phyloP scores from a whole-genome alignment of 2,888 invertebrate species.

The Epirrhoe alternata region DNA sequence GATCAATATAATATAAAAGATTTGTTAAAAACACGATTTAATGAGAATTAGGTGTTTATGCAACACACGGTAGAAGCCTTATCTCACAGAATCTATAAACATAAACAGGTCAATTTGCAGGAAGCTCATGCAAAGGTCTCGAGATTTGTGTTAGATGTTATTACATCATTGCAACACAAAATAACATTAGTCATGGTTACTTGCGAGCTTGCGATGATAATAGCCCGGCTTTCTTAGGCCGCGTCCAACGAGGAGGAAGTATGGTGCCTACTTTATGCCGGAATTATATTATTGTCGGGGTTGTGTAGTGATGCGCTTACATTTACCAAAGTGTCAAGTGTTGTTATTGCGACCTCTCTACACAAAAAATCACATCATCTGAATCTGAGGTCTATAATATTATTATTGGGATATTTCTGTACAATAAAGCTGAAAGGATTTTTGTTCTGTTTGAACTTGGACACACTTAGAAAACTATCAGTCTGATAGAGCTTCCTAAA shows the following conservation, averaged over 20 bases:
- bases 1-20: no score
- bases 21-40: neutral
- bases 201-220: constrained; percentile 43
- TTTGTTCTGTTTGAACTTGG: no score
- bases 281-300: no score
- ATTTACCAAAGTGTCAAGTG: no score
- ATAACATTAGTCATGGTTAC: constrained; percentile 46
- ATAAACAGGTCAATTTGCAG: constrained; percentile 36
- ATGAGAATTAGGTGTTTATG: neutral
- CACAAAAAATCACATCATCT: no score
- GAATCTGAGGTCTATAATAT: no score
- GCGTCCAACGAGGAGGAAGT: constrained; percentile 35
- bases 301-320: no score
- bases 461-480: no score
- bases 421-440: no score
- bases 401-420: no score
- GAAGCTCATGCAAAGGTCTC: constrained; percentile 41
- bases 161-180: constrained; percentile 38
- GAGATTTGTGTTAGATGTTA: constrained; percentile 29
- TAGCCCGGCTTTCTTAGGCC: constrained; percentile 35
- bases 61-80: neutral
- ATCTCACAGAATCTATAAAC: constrained; percentile 27
- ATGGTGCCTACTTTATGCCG: neutral
- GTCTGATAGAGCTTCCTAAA: no score
- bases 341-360: no score